Evolutionary conservation across 2,113 vertebrate species (phyloP), one percentile per base, ranked within the genome.

Genomic region (Microtus montanus): DNA sequence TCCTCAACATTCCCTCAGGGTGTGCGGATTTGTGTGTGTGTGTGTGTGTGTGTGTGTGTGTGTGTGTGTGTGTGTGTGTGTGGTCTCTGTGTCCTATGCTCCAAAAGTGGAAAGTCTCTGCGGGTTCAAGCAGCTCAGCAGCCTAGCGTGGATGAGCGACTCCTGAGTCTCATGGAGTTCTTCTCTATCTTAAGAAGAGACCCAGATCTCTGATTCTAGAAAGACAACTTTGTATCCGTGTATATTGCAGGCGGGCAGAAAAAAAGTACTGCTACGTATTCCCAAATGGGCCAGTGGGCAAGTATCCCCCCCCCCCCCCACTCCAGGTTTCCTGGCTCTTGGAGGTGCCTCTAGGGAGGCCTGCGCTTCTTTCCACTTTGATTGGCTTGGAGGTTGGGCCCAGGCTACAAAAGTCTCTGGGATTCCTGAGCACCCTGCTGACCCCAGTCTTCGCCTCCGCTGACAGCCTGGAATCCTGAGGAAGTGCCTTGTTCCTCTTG

Each of bases 71-170:
- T 41, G 41, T 41, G 73, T 17, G 26, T 44, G 75, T 77, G 75
- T 78, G 14, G 20, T 38, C n/a, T 82, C 54, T 41, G 54, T 17
- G 8, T 3, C 38, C 74, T 61, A 30, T 0, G 0, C 10, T 2
- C 61, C 30, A 52, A 68, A 26, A 26, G 15, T 30, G 41, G n/a
- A 44, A 41, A 91, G 47, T n/a, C 26, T n/a, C 22, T 24, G 33
- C 0, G 0, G 13, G 17, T 19, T 4, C 0, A 0, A 14, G 41
- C 33, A 38, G n/a, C 47, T 38, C 58, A 17, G 28, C 24, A 1
- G 19, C n/a, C 41, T 33, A 7, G 4, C 0, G 0, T 44, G 44
- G 30, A 1, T 3, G 0, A 12, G 30, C 52, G 44, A n/a, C 17
- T 52, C 22, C 54, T 2, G 49, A 89, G 17, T n/a, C 68, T 49